Percentiles rank a stretch among this genome's conserved stretches.
phyloP scores from a whole-genome alignment of 2,113 vertebrate genomes.

The Lynx canadensis region DNA sequence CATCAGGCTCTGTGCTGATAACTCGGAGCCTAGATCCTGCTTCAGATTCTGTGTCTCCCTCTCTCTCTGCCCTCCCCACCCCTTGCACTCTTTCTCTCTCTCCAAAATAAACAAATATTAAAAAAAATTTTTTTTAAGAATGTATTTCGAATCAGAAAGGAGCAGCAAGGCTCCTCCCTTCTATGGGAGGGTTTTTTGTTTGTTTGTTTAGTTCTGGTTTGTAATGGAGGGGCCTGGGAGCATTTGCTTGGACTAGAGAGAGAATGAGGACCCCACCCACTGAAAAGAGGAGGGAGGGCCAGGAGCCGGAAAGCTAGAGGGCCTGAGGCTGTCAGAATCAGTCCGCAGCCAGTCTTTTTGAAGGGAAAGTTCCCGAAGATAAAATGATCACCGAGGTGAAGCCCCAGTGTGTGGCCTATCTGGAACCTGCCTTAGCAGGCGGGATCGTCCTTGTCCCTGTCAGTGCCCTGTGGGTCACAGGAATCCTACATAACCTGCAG shows the following conservation, averaged over 20 bases:
- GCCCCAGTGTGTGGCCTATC: not conserved
- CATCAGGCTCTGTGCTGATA: no score
- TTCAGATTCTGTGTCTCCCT: no score
- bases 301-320: not conserved
- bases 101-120: no score
- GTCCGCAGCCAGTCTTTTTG: not conserved
- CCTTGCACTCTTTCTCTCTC: no score
- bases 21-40: no score
- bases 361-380: not conserved
- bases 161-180: no score
- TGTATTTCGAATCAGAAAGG: not conserved
- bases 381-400: not conserved
- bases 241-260: not conserved
- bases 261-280: not conserved
- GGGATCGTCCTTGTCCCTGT: not conserved
- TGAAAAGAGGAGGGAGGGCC: not conserved
- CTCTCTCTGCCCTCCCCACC: no score
- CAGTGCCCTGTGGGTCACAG: not conserved
- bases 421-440: not conserved
- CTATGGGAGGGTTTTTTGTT: not conserved
- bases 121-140: no score
- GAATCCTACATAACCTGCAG: not conserved
- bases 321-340: not conserved
- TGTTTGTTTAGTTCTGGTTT: not conserved
- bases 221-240: not conserved